Base-by-base conservation (phyloP, 2,797 vertebrate genomes). In the Alosa sapidissima region DNA sequence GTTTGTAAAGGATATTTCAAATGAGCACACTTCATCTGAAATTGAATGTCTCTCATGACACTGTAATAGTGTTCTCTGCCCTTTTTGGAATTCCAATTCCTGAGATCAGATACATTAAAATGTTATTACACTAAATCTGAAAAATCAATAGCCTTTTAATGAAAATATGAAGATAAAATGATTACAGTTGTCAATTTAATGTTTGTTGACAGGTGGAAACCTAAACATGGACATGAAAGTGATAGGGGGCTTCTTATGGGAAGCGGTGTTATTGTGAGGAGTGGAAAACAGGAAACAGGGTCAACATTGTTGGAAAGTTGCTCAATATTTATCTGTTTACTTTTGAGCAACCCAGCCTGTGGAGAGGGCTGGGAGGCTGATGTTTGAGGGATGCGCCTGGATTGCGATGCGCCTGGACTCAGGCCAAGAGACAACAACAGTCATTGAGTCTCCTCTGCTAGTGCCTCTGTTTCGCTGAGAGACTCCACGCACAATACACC, bases 271-370 rank as follows among this genome's bases (percentile, higher is more conserved):
- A 78, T 21, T 78, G 41, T 36, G 16, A 78, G 19, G 65, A 28
- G 28, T 47, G 9, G 36, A 41, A 47, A 47, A 45, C 72, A 21
- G 19, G 14, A 78, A 78, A 19, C 19, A 47, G 41, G 72, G 41
- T 19, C 72, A 78, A 21, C 5, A 47, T 72, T 72, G 65, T 36
- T 72, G 65, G 45, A 8, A 7, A 36, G 16, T 7, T 78, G 33
- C 33, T 72, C 65, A 41, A 41, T 72, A 14, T 72, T 72, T 72
- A 72, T 72, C 65, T 72, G 65, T 72, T 72, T 72, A 36, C 65
- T 72, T 72, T 36, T 72, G 65, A 41, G 65, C 13, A 16, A 41
- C 28, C 41, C 36, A 47, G 72, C 72, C 36, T 14, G 36, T 21
- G 41, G 16, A 78, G 72, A 19, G 6, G 72, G 28, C 65, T 36